Base-by-base conservation (phyloP, 1,140 invertebrate genomes). In the Plutomurus gul region DNA sequence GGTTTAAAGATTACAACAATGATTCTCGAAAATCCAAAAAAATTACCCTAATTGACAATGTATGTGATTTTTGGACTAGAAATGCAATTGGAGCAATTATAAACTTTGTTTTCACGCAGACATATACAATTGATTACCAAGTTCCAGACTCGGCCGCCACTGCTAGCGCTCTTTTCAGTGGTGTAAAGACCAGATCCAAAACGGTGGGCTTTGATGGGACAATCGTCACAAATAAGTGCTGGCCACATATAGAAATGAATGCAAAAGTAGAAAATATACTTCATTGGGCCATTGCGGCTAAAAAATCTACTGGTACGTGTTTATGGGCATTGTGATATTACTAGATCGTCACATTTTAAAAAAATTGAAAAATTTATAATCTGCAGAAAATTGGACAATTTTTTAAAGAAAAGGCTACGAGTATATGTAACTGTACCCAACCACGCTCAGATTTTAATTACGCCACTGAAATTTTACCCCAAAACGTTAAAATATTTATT, bases 41-140 rank as follows among this genome's bases (percentile, higher is more conserved):
- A 16, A 30, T 60, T 60, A 16, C 33, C 20, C 6, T 22, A 10
- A 22, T 51, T 51, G n/a, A n/a, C n/a, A n/a, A n/a, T n/a, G n/a
- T n/a, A n/a, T n/a, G n/a, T n/a, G n/a, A n/a, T n/a, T n/a, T n/a
- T n/a, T n/a, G n/a, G n/a, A n/a, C n/a, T n/a, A n/a, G n/a, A n/a
- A n/a, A n/a, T n/a, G n/a, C n/a, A n/a, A n/a, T n/a, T n/a, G n/a
- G n/a, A n/a, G n/a, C n/a, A n/a, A 8, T 18, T 20, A 6, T 49
- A n/a, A 51, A 10, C 13, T 25, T 25, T 20, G 18, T 30, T 30
- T 40, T 82, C 88, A 39, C 88, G 11, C 85, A 97, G 95, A 97
- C 96, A 0, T 98, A 97, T 85, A 95, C 92, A 78, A 91, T 92
- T 0, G 90, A 97, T 85, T 93, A 92, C 84, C 92, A 95, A 89